Conservation (phyloP, 23 tunicate genomes). For the Ciona savignyi region DNA sequence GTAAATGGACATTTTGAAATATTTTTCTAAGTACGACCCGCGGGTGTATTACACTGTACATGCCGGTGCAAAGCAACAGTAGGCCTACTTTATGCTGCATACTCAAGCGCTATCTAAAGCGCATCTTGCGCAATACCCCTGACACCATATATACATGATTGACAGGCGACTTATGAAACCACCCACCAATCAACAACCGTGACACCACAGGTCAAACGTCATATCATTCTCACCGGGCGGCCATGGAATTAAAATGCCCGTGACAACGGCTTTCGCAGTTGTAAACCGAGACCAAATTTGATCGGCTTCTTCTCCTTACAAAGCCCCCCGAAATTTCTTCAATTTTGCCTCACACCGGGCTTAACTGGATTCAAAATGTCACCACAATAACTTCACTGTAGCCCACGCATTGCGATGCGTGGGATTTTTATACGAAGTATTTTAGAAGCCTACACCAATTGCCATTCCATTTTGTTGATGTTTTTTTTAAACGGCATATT, state of each 20-base stretch:
- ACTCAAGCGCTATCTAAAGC: no score
- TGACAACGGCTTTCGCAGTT: neutral
- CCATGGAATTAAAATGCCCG: neutral
- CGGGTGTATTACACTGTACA: no score
- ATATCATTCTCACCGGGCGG: neutral
- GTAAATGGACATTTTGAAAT: neutral
- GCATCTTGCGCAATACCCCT: neutral
- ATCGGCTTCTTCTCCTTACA: neutral
- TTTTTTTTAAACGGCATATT: no score
- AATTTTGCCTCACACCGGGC: neutral
- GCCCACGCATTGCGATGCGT: neutral
- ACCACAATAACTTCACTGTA: neutral
- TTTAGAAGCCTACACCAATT: neutral
- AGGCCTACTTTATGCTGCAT: neutral
- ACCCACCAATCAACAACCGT: neutral
- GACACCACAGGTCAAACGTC: neutral
- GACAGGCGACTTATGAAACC: neutral
- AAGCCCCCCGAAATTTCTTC: neutral
- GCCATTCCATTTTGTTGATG: no score
- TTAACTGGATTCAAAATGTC: no score
- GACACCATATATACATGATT: neutral
- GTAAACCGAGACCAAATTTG: no score
- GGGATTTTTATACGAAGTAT: neutral
- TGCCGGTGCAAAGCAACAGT: neutral
- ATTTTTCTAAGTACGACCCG: neutral